Evolutionary conservation across 2,888 invertebrate genomes (phyloP).

Genomic region (Gisinianus flammeolus): DNA sequence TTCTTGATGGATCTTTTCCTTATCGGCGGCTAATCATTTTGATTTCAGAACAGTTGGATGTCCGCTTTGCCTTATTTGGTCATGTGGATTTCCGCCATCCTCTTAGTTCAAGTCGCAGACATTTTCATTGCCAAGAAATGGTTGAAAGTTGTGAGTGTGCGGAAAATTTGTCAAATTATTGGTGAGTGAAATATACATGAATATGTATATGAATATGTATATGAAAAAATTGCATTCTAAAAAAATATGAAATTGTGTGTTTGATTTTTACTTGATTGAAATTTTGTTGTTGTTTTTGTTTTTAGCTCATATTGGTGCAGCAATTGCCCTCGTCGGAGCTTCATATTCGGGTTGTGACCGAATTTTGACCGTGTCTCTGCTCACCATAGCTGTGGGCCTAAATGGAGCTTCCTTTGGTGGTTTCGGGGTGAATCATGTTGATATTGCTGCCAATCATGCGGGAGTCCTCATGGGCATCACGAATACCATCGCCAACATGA

Average conservation of each 20-base stretch:
- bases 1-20: no score
- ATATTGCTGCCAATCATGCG: conserved; percentile 74
- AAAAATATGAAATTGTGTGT: background rate
- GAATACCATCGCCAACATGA: conserved; percentile 66
- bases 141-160: conserved; percentile 76
- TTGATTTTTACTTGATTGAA: background rate
- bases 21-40: no score
- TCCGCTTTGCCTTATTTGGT: conserved; percentile 86
- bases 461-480: conserved; percentile 90
- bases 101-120: conserved; percentile 81
- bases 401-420: conserved; percentile 89
- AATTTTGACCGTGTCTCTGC: conserved; percentile 75
- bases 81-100: conserved; percentile 89
- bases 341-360: conserved; percentile 86
- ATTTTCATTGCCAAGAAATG: conserved; percentile 79
- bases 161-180: conserved; percentile 65
- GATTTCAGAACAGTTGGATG: conserved; percentile 78
- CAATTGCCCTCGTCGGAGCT: conserved; percentile 67
- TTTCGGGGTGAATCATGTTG: conserved; percentile 37
- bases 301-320: conserved; percentile 34
- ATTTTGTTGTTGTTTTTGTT: background rate
- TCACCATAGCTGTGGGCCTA: conserved; percentile 82
- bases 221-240: background rate
- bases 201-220: no score
- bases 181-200: background rate